These are phyloP conservation scores for Melieria crassipennis DNA, from an alignment of 2,888 invertebrate genomes.

Conservation along the genomic window DNA sequence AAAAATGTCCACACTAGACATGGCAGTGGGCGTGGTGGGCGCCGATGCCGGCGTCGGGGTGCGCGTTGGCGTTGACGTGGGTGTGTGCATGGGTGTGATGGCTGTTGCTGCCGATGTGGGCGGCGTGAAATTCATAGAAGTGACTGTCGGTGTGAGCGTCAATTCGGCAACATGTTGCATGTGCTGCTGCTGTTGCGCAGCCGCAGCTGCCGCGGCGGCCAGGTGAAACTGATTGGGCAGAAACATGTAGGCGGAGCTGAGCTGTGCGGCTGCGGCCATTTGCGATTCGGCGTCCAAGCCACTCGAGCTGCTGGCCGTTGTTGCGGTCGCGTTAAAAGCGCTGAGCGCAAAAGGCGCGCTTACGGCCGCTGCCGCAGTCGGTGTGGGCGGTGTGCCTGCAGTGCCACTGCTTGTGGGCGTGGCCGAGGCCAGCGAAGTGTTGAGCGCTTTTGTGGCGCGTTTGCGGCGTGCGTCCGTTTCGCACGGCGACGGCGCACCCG, in stretches of 20 bases:
- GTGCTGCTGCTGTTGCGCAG: slow-evolving; percentile 41
- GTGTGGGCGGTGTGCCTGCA: slow-evolving; percentile 43
- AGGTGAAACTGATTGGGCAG: slow-evolving; percentile 63
- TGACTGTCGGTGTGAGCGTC: slow-evolving; percentile 45
- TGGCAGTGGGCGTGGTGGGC: slow-evolving; percentile 36
- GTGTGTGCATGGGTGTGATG: slow-evolving; percentile 26
- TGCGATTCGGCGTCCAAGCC: slow-evolving; percentile 18
- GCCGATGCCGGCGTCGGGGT: not conserved
- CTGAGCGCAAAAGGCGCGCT: slow-evolving; percentile 34
- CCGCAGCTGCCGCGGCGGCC: slow-evolving; percentile 55
- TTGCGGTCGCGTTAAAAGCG: not conserved
- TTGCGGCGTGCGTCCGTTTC: slow-evolving; percentile 65
- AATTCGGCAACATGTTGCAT: slow-evolving; percentile 51
- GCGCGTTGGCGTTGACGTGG: slow-evolving; percentile 20
- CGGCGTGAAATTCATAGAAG: slow-evolving; percentile 23
- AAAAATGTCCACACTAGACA: not conserved
- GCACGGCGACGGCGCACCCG: slow-evolving; percentile 68
- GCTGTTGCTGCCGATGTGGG: slow-evolving; percentile 31
- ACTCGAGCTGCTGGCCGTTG: slow-evolving; percentile 22
- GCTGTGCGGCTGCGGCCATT: slow-evolving; percentile 44
- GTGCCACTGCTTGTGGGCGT: slow-evolving; percentile 42
- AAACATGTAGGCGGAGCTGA: slow-evolving; percentile 60
- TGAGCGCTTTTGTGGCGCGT: slow-evolving; percentile 60
- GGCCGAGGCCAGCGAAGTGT: slow-evolving; percentile 44
- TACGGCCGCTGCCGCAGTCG: slow-evolving; percentile 40